These are phyloP conservation scores for Thripadectes ignobilis DNA, from an alignment of 2,797 vertebrate genomes.

Conservation along the genomic window DNA sequence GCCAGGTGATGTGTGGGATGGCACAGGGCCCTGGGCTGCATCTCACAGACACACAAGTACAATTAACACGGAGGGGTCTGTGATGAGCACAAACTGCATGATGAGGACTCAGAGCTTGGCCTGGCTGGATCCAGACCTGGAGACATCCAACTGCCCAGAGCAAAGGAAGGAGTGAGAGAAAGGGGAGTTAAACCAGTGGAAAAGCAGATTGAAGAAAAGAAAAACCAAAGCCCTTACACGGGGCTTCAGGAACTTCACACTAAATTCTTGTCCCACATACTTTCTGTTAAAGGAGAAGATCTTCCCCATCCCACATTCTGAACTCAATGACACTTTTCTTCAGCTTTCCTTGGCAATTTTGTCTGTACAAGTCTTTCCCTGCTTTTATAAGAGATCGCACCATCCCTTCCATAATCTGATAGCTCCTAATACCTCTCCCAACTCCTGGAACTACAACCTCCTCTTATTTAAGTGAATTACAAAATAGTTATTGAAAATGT, in stretches of 20 bases:
- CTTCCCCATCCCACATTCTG: not conserved
- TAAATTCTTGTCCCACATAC: too few relatives aligned
- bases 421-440: not conserved
- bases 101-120: rapidly evolving
- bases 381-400: not conserved
- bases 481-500: not conserved
- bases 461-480: not conserved
- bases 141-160: not conserved
- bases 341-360: not conserved
- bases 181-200: not conserved
- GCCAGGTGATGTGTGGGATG: not conserved
- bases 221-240: rapidly evolving
- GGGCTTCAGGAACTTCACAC: not conserved
- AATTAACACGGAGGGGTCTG: rapidly evolving
- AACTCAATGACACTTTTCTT: rapidly evolving
- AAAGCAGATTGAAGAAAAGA: not conserved
- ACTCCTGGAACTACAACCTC: not conserved
- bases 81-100: rapidly evolving
- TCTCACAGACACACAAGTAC: too few relatives aligned
- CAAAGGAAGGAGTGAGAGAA: not conserved
- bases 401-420: not conserved
- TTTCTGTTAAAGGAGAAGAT: not conserved
- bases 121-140: not conserved
- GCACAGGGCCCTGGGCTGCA: not conserved
- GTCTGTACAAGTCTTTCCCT: not conserved